A percentile compares a stretch with the other conserved stretches of the same genome.
phyloP scores from a whole-genome alignment of 2,888 invertebrate species.

The Pecten maximus region DNA sequence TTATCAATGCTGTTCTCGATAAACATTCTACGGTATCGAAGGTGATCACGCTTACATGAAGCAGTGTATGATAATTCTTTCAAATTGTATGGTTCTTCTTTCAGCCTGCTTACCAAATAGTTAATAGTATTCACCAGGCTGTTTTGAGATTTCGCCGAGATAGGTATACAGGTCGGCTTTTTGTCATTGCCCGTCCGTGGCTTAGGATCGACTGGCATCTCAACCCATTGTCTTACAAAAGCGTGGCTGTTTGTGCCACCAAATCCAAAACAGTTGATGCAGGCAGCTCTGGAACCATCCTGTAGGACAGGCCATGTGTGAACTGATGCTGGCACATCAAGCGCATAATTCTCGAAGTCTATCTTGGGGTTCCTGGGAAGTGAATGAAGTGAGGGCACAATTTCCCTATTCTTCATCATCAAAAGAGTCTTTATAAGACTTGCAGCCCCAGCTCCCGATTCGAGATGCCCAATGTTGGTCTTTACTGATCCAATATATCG shows the following conservation, averaged over 20 bases:
- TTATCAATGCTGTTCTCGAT: background rate
- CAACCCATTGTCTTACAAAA: slow-evolving; percentile 56
- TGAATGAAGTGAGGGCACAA: slow-evolving; percentile 68
- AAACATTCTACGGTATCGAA: slow-evolving; percentile 45
- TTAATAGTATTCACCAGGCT: too few species aligned
- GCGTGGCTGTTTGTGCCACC: slow-evolving; percentile 76
- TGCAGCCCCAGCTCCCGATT: slow-evolving; percentile 72
- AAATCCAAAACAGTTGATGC: slow-evolving; percentile 74
- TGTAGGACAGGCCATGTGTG: slow-evolving; percentile 55
- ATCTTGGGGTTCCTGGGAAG: slow-evolving; percentile 65
- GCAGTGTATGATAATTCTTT: slow-evolving; percentile 48
- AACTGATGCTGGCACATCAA: slow-evolving; percentile 60
- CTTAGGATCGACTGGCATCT: background rate
- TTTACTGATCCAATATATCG: slow-evolving; percentile 72
- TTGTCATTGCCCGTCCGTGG: background rate
- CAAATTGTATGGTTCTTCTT: background rate
- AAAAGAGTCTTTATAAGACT: slow-evolving; percentile 72
- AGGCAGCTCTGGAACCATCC: slow-evolving; percentile 60
- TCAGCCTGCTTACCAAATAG: background rate
- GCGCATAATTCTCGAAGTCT: slow-evolving; percentile 58
- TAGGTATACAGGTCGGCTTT: background rate
- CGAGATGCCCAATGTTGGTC: slow-evolving; percentile 74
- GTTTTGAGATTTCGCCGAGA: too few species aligned
- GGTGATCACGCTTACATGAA: slow-evolving; percentile 53
- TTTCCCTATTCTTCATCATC: slow-evolving; percentile 69